A percentile compares a stretch with the other conserved stretches of the same genome.
These are phyloP conservation scores for Micromys minutus DNA, from an alignment of 2,113 vertebrate genomes.

Conservation along the genomic window DNA sequence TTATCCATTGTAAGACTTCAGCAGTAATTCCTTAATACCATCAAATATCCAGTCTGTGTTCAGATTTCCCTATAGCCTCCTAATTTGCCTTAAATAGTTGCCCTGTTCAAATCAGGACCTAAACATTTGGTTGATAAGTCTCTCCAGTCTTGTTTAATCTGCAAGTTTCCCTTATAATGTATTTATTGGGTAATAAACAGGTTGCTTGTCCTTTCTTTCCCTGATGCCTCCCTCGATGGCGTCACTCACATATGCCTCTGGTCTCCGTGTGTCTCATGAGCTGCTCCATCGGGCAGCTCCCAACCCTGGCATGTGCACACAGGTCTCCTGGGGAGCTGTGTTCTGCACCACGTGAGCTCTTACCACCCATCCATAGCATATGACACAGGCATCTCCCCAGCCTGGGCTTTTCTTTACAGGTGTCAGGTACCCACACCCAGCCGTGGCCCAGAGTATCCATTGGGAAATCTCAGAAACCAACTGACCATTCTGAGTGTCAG, in stretches of 20 bases:
- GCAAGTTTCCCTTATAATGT: not conserved
- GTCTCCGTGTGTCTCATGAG: not conserved
- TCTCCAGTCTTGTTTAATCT: conserved; percentile 38
- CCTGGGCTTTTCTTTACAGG: not conserved
- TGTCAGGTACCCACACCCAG: not conserved
- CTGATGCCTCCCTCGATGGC: not conserved
- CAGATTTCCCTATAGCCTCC: not conserved
- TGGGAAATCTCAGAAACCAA: not conserved
- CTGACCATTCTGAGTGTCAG: not conserved
- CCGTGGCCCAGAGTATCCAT: not conserved
- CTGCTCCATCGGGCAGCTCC: not conserved
- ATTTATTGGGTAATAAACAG: not conserved
- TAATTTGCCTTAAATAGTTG: conserved; percentile 19
- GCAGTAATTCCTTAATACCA: not conserved
- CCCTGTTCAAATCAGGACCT: conserved; percentile 1
- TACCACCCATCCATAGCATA: rapidly evolving
- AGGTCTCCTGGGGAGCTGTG: not conserved
- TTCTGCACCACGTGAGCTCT: not conserved
- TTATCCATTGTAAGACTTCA: not conserved
- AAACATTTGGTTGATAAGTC: not conserved
- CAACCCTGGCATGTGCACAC: rapidly evolving
- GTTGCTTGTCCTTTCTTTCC: not conserved
- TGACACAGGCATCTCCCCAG: not conserved
- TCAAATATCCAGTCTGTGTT: not conserved
- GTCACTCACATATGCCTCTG: not conserved